phyloP scores from a whole-genome alignment of 2,888 invertebrate species.

The Lumbricus terrestris region DNA sequence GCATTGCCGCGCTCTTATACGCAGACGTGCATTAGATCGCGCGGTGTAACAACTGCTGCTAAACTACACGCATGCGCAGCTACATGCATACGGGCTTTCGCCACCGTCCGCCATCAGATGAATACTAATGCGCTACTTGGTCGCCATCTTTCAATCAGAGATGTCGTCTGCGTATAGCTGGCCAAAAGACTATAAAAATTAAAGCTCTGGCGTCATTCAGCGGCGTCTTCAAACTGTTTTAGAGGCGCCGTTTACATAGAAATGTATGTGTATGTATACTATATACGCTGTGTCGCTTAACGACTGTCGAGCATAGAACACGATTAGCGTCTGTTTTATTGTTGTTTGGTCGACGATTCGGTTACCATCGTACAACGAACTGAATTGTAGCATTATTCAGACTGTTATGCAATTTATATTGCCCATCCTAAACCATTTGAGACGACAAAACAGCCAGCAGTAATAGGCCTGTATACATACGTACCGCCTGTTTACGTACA shows the following conservation, averaged over 20 bases:
- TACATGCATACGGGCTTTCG: neutral
- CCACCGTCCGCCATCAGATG: neutral
- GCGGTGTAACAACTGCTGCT: neutral
- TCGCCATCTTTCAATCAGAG: slow-evolving; percentile 18
- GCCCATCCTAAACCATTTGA: neutral
- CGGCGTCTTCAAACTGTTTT: neutral
- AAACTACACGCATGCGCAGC: neutral
- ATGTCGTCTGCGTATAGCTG: neutral
- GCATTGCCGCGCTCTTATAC: neutral
- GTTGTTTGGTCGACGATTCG: neutral
- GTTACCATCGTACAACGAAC: neutral
- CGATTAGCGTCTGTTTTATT: neutral
- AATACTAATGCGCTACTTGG: slow-evolving; percentile 15
- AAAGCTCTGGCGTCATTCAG: neutral
- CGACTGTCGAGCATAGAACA: neutral
- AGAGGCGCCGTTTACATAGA: neutral
- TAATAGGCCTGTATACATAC: too few species aligned
- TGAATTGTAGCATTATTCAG: neutral
- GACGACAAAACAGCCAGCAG: neutral
- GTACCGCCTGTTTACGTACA: too few species aligned
- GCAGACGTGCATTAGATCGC: neutral
- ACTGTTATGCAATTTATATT: neutral
- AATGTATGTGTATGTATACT: too few species aligned
- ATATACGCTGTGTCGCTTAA: too few species aligned
- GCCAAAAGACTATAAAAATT: slow-evolving; percentile 10